Percentiles rank a stretch among this genome's conserved stretches.
These are phyloP conservation scores for Agelastica alni DNA, from an alignment of 2,888 invertebrate species.

Conservation along the genomic window DNA sequence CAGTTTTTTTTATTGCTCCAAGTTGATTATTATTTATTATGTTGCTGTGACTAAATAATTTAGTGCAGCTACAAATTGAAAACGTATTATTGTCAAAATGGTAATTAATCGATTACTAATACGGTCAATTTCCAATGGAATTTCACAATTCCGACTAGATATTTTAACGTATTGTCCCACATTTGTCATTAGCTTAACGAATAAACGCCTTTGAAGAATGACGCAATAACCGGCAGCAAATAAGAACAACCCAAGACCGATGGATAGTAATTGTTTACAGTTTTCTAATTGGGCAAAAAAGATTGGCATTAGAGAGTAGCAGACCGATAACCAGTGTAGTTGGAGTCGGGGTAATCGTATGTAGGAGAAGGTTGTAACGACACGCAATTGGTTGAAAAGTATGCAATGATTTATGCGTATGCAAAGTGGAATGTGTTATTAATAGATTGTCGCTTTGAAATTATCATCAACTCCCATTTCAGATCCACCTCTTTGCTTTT, in stretches of 20 bases:
- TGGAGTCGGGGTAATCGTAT: background rate
- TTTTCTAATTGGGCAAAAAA: conserved; percentile 1
- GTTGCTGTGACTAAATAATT: too few relatives aligned
- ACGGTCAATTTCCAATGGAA: too few relatives aligned
- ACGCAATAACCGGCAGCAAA: background rate
- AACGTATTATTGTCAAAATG: too few relatives aligned
- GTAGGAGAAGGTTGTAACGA: conserved; percentile 14
- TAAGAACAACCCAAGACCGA: conserved; percentile 2
- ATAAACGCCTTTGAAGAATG: background rate
- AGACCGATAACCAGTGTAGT: background rate
- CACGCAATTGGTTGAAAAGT: conserved; percentile 19
- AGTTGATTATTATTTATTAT: too few relatives aligned
- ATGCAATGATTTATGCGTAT: conserved; percentile 6
- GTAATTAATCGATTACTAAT: too few relatives aligned
- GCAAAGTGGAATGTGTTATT: background rate
- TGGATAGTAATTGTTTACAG: conserved; percentile 2
- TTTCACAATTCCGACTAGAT: too few relatives aligned
- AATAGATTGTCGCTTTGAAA: background rate
- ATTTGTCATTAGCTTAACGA: background rate
- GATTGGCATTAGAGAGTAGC: background rate
- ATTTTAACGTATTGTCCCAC: background rate
- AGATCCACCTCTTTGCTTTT: conserved; percentile 1
- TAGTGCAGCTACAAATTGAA: too few relatives aligned
- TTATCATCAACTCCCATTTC: conserved; percentile 1
- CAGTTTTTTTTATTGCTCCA: too few relatives aligned